phyloP scores from a whole-genome alignment of 2,797 vertebrate species.

The Coilia nasus region DNA sequence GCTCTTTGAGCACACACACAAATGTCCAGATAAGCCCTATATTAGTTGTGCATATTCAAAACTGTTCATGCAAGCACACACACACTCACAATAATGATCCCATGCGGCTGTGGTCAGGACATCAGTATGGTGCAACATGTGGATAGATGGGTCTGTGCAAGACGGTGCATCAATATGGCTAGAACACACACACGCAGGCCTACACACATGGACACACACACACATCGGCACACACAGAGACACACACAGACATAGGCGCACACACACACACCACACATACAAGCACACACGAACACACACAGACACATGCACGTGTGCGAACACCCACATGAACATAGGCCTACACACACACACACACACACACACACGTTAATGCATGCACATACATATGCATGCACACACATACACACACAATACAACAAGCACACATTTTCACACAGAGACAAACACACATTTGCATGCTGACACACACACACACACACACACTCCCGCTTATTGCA shows the following conservation, averaged over 20 bases:
- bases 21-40: neutral
- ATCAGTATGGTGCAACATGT: neutral
- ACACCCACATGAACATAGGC: no score
- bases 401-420: neutral
- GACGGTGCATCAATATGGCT: neutral
- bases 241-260: neutral
- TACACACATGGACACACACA: neutral
- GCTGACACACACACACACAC: neutral
- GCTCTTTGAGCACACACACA: constrained; percentile 14
- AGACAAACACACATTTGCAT: neutral
- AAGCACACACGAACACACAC: neutral
- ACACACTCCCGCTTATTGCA: neutral
- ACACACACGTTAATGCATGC: neutral
- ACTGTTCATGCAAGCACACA: neutral
- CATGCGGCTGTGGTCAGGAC: neutral
- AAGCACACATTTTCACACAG: neutral
- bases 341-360: neutral
- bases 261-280: neutral
- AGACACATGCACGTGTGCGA: neutral
- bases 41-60: neutral
- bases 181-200: neutral
- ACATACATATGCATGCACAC: neutral
- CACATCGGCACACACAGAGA: neutral
- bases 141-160: constrained; percentile 44
- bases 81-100: neutral